Evolutionary conservation across 2,113 vertebrate genomes (phyloP), one percentile per base, ranked within the genome.

Genomic region (Mastomys coucha): DNA sequence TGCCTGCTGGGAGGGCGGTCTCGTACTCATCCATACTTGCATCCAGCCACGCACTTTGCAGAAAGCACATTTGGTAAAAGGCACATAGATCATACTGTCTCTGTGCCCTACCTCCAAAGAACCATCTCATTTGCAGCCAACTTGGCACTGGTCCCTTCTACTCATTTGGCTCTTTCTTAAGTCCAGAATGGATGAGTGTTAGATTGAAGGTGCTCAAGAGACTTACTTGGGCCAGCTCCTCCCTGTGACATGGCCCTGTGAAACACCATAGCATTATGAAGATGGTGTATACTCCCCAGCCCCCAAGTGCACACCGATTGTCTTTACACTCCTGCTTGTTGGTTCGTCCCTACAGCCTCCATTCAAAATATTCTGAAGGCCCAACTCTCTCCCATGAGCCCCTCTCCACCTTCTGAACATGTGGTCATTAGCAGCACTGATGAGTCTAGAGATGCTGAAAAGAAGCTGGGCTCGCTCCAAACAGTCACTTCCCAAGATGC

Each of bases 191-290:
- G 53, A 45, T 19, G 45, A 49, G 13, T 12, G 10, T 20, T 28
- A 89, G 63, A 6, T 31, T 78, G 77, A 9, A 94, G 53, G 65
- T 67, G 33, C 78, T 28, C 49, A 31, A 86, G 69, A 22, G 72
- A 56, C 49, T 19, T 24, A 11, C 49, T 88, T 2, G 58, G 80
- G 67, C 80, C 1, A 11, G 33, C 1, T 0, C 11, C 28, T 91
- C 67, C 24, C n/a, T 89, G 67, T 19, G 88, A 45, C 0, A 20
- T 1, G 69, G 26, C 67, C 78, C 33, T 2, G 26, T 70, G 11
- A 51, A 28, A 0, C 7, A 12, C 2, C 11, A 13, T 0, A 0
- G 73, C 45, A 16, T n/a, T 0, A 0, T 7, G 53, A 45, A 67
- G 22, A 49, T 0, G 9, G 12, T 14, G 51, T 19, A 0, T 11